Base-by-base conservation (phyloP, 2,888 invertebrate genomes). In the Tipula confusa region DNA sequence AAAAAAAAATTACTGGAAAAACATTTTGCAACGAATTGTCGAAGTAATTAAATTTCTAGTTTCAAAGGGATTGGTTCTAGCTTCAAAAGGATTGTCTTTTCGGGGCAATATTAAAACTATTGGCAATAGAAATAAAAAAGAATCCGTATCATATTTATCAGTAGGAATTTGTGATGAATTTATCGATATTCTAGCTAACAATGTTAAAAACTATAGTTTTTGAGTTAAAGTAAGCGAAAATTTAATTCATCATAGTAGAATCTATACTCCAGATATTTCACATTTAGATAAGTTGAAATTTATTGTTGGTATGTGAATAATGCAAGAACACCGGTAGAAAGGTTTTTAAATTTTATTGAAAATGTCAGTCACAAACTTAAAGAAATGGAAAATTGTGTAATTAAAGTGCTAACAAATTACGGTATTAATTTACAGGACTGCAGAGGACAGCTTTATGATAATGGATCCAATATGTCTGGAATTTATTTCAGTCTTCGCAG, bases 191-290 rank as follows among this genome's bases (percentile, higher is more conserved):
- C 33, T 33, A 6, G 4, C 33, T 33, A 33, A 33, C 33, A 33
- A 33, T 33, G 33, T 33, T 33, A 33, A 11, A 33, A 33, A 11
- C 33, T 33, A 33, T 33, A 33, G 24, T 82, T 31, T 31, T 82
- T n/a, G 84, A 84, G 80, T 84, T 84, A 64, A 84, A 83, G 18
- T n/a, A 83, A 43, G 80, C 80, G 24, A 84, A 79, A 13, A 80
- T 82, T 81, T 83, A 28, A n/a, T 84, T 83, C 11, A 82, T 85
- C 31, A 84, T 83, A 24, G 48, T 84, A 15, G 84, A 84, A 33
- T 83, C 82, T 15, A 84, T 15, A 84, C 84, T 79, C 83, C 83
- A 11, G 84, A 84, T 83, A 84, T 83, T 38, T 82, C 82, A 11
- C 84, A 83, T 79, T 29, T 48, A 11, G 84, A 84, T 82, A 80